Conservation (phyloP, 2,888 invertebrate genomes). For the Lissocephala sabroskyi region DNA sequence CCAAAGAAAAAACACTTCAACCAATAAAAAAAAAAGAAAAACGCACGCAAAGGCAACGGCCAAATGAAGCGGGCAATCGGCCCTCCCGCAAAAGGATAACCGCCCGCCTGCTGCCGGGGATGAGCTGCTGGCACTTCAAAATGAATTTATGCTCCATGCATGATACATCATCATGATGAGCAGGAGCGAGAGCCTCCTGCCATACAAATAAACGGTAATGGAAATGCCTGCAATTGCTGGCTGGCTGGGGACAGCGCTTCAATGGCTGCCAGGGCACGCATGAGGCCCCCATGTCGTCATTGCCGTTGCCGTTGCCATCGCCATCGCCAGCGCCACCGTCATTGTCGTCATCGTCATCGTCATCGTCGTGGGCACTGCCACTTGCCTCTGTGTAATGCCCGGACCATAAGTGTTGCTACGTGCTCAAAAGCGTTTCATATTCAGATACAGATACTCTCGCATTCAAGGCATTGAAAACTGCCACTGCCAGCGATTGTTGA, state of each 20-base stretch:
- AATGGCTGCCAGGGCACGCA: constrained; percentile 50
- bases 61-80: constrained; percentile 22
- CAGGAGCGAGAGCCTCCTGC: no score
- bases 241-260: constrained; percentile 24
- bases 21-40: constrained; percentile 41
- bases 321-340: constrained; percentile 45
- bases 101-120: constrained; percentile 21
- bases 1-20: constrained; percentile 50
- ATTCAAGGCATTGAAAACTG: not conserved
- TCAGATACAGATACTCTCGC: constrained; percentile 13
- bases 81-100: constrained; percentile 62
- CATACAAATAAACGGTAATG: constrained; percentile 36
- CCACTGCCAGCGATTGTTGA: constrained; percentile 30
- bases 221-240: constrained; percentile 44
- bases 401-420: constrained; percentile 67
- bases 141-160: constrained; percentile 66
- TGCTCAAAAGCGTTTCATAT: constrained; percentile 68
- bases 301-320: constrained; percentile 15
- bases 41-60: constrained; percentile 5
- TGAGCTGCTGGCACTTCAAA: constrained; percentile 49
- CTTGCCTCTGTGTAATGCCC: constrained; percentile 54
- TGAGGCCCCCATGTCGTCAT: constrained; percentile 25
- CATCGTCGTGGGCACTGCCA: constrained; percentile 45
- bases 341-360: constrained; percentile 49
- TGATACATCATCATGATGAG: constrained; percentile 60